Base-by-base conservation (phyloP, 2,797 vertebrate genomes). In the Sphenopsis melanotis region DNA sequence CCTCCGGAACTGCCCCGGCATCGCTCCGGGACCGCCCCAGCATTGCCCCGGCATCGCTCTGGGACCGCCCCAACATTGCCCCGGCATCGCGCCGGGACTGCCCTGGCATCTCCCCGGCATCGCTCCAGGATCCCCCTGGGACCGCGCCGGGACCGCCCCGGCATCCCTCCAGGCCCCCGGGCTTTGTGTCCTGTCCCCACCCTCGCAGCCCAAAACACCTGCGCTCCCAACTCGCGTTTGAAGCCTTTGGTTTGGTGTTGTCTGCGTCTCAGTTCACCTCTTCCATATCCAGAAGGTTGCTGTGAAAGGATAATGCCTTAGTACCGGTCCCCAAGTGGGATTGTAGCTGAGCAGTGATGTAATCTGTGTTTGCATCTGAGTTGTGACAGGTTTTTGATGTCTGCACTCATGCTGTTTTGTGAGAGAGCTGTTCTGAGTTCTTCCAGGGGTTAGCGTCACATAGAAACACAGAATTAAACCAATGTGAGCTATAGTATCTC, bases 141-240 rank as follows among this genome's bases (percentile, higher is more conserved):
- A 26, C 14, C 14, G n/a, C n/a, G n/a, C 26, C 15, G 16, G 34
- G 10, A 16, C 2, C 4, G 3, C 15, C 12, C 32, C 32, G 4
- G 53, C 12, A 5, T 11, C 10, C 4, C 18, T 7, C 14, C 3
- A 10, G 27, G 3, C 8, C 24, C 44, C 7, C 10, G 6, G 50
- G 37, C 57, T 74, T 64, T 52, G 60, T 42, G 10, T 7, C 6
- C 59, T 42, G 10, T 7, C 6, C 59, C 63, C 13, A 12, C 37
- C 11, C 37, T 37, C 37, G 12, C n/a, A n/a, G 37, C 37, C 37
- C 37, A 37, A 12, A 37, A 37, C 61, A 36, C 26, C 23, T 7
- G 1, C 14, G 7, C 44, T 47, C 44, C 18, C 76, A 55, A 0
- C 61, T 41, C 49, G 0, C 23, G 11, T 11, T 26, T 9, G 60